These are phyloP conservation scores for Myotis pilosus DNA, from an alignment of 2,797 vertebrate species.

Conservation along the genomic window DNA sequence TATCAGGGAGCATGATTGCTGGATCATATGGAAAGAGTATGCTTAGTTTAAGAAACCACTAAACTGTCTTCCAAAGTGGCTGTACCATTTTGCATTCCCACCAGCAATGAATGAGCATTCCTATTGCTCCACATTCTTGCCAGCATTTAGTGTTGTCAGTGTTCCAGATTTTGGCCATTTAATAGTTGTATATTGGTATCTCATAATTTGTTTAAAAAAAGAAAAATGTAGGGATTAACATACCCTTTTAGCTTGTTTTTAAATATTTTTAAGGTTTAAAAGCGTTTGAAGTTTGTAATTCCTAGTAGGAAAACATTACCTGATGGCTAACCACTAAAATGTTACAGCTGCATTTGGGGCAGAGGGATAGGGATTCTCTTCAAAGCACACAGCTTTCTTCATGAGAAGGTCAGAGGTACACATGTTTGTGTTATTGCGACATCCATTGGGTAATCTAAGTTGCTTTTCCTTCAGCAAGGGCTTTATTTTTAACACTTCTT, in stretches of 20 bases:
- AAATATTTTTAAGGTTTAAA: slow-evolving; percentile 67
- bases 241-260: slow-evolving; percentile 26
- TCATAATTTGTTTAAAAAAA: neutral
- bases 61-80: neutral
- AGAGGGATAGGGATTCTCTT: slow-evolving; percentile 69
- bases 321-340: slow-evolving; percentile 71
- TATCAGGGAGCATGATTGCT: neutral
- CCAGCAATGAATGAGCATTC: neutral
- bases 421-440: slow-evolving; percentile 84
- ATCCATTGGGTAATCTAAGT: slow-evolving; percentile 78
- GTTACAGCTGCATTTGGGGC: slow-evolving; percentile 61
- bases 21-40: neutral
- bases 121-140: neutral
- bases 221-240: slow-evolving; percentile 57
- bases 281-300: slow-evolving; percentile 38
- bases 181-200: neutral
- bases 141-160: accelerated
- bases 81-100: neutral
- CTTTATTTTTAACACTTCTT: slow-evolving; percentile 61
- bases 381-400: slow-evolving; percentile 79
- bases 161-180: neutral
- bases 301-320: slow-evolving; percentile 72
- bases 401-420: slow-evolving; percentile 82
- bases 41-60: neutral
- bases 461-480: slow-evolving; percentile 71